Percentiles rank a stretch among this genome's conserved stretches.
These are phyloP conservation scores for Drosophila nr. medialis DNA, from an alignment of 2,888 invertebrate species.

Conservation along the genomic window DNA sequence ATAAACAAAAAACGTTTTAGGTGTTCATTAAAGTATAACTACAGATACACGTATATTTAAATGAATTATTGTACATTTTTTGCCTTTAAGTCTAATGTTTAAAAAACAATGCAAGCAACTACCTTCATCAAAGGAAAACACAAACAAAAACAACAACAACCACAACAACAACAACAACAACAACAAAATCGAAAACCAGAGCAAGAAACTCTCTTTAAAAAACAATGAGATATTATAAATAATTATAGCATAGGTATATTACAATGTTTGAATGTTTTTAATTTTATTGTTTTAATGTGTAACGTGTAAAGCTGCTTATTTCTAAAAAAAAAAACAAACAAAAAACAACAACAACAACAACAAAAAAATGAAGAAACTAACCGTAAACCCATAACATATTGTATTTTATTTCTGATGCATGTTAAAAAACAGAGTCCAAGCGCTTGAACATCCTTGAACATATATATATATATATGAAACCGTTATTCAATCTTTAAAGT, in stretches of 20 bases:
- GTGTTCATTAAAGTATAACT: slow-evolving; percentile 57
- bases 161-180: slow-evolving; percentile 8
- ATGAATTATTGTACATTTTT: slow-evolving; percentile 37
- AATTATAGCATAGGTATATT: slow-evolving; percentile 35
- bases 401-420: slow-evolving; percentile 29
- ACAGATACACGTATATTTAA: slow-evolving; percentile 42
- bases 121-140: slow-evolving; percentile 57
- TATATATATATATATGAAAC: not conserved
- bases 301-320: slow-evolving; percentile 46
- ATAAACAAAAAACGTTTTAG: slow-evolving; percentile 50
- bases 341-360: too few species aligned
- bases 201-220: slow-evolving; percentile 63
- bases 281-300: slow-evolving; percentile 68
- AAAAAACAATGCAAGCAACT: slow-evolving; percentile 72
- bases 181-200: slow-evolving; percentile 37
- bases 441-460: slow-evolving; percentile 28
- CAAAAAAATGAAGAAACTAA: not conserved
- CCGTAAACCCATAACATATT: slow-evolving; percentile 6
- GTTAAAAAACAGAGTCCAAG: slow-evolving; percentile 3
- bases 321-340: slow-evolving; percentile 16
- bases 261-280: slow-evolving; percentile 62
- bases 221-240: slow-evolving; percentile 54
- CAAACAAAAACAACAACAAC: slow-evolving; percentile 1
- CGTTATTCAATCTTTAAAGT: slow-evolving; percentile 10
- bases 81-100: slow-evolving; percentile 51